Base-by-base conservation (phyloP, 1,140 invertebrate genomes). In the Hycleus phaleratus region DNA sequence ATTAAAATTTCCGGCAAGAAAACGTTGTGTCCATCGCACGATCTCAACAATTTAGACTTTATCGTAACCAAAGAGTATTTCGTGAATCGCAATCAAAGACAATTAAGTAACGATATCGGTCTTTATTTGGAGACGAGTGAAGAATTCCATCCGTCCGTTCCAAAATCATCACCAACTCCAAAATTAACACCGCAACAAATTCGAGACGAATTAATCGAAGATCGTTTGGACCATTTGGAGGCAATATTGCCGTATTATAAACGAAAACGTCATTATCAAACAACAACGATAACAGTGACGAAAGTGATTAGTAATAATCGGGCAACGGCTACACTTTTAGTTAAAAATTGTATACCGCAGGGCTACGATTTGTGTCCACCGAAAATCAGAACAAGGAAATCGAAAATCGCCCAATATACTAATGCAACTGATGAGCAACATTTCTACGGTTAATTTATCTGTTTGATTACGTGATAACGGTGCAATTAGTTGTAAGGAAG, bases 291-390 rank as follows among this genome's bases (percentile, higher is more conserved):
- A 7, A 72, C 68, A 32, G 61, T 73, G 10, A 73, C 71, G 8
- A 71, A 69, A 56, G 65, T 67, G 9, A 55, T 63, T 52, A 68
- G 49, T 24, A 66, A 66, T 49, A 56, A 61, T 12, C 64, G 61
- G 38, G 55, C 47, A 1, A 72, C 61, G 46, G 71, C 71, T 10
- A 73, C 71, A 25, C 58, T 73, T 26, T 42, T 70, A 8, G 71
- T 68, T 8, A 71, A 71, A 59, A 73, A 73, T 56, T 73, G 71
- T 55, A 52, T 73, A 26, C 71, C 71, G 4, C 49, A 63, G 6
- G 70, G 69, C 2, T 66, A 58, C 43, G 58, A 63, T 38, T 42
- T 70, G 24, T 71, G 70, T 48, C 59, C 56, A 7, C 43, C 51
- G 24, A 66, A 61, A 49, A 32, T 18, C 26, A 65, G 60, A 47